Conservation (phyloP, 92 coral and sea anemone species). For the Parazoanthus darwini region DNA sequence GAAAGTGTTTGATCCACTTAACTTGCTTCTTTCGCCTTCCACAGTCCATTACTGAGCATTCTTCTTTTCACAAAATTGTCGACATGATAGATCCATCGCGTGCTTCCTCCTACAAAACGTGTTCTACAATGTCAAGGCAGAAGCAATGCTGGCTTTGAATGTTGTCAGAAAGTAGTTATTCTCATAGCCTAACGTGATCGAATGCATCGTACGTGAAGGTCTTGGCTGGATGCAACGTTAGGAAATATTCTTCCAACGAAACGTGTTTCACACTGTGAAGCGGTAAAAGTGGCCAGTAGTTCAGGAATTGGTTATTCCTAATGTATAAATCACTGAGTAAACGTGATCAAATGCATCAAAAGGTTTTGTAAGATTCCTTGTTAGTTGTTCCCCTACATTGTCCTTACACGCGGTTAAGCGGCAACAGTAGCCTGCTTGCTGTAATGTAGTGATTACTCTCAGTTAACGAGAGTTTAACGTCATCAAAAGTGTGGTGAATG, state of each 20-base stretch:
- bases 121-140: background rate
- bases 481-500: background rate
- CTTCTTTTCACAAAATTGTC: conserved; percentile 9
- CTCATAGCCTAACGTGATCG: background rate
- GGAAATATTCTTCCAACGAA: background rate
- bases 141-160: background rate
- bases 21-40: conserved; percentile 7
- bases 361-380: background rate
- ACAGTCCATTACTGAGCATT: background rate
- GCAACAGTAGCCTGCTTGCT: background rate
- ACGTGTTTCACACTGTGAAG: background rate
- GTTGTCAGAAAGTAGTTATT: background rate
- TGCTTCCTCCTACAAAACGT: conserved; percentile 1
- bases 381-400: background rate
- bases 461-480: background rate
- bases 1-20: background rate
- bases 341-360: background rate
- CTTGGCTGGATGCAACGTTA: background rate
- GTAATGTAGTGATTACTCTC: background rate
- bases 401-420: background rate
- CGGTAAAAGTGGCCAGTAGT: background rate
- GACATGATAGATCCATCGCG: conserved; percentile 28
- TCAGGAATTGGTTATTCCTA: background rate
- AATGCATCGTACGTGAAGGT: background rate
- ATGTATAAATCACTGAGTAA: background rate